These are phyloP conservation scores for Lasaia peninsularis DNA, from an alignment of 1,140 invertebrate genomes.

Conservation along the genomic window DNA sequence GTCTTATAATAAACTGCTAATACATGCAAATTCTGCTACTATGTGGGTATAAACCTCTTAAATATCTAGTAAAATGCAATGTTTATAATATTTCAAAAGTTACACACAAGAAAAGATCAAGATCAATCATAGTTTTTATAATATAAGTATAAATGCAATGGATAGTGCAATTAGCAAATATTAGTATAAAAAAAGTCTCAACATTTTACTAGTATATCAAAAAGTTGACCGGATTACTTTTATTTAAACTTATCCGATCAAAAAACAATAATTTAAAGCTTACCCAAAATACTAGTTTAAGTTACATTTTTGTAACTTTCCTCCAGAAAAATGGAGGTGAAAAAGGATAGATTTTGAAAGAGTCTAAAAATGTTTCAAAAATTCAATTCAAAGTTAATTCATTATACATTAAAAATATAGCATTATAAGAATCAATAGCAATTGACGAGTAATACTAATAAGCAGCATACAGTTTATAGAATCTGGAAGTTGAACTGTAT, in stretches of 20 bases:
- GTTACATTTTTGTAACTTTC: not conserved
- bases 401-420: too few species aligned
- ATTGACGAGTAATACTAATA: too few species aligned
- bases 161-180: not conserved
- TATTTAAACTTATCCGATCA: not conserved
- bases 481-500: too few species aligned
- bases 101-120: constrained; percentile 17
- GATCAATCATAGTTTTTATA: constrained; percentile 18
- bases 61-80: not conserved
- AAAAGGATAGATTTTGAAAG: too few species aligned
- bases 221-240: not conserved
- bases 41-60: constrained; percentile 16
- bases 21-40: constrained; percentile 6
- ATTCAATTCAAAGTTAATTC: too few species aligned
- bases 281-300: not conserved
- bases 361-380: too few species aligned
- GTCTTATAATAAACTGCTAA: constrained; percentile 41
- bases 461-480: too few species aligned
- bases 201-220: not conserved
- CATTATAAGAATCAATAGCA: too few species aligned
- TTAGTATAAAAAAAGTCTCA: not conserved
- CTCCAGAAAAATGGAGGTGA: too few species aligned
- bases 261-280: not conserved
- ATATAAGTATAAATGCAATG: not conserved
- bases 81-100: constrained; percentile 3